A percentile compares a stretch with the other conserved stretches of the same genome.
Conservation (phyloP, 2,797 vertebrate species). For the Micropoecilia bifurca region DNA sequence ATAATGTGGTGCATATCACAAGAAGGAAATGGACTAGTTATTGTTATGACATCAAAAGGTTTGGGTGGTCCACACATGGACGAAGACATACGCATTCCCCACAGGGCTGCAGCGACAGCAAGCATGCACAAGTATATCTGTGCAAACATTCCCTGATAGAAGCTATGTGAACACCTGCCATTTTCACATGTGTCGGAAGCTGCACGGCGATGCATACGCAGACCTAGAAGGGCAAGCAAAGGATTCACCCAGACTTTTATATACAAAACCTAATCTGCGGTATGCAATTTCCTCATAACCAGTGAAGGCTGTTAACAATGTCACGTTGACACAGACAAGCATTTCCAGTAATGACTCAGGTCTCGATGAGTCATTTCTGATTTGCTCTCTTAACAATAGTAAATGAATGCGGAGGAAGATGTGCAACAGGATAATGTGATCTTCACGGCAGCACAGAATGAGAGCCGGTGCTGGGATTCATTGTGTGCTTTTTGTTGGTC, state of each 20-base stretch:
- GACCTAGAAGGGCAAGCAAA: slow-evolving; percentile 9
- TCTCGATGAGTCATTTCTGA: slow-evolving; percentile 6
- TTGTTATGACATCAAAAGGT: slow-evolving; percentile 72
- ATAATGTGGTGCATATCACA: slow-evolving; percentile 64
- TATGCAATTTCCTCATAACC: slow-evolving; percentile 28
- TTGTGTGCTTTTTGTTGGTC: slow-evolving; percentile 19
- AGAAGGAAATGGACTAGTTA: slow-evolving; percentile 76
- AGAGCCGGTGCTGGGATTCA: slow-evolving; percentile 49
- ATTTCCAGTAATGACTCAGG: slow-evolving; percentile 14
- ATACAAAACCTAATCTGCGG: slow-evolving; percentile 36
- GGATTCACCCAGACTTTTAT: slow-evolving; percentile 14
- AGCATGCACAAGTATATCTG: slow-evolving; percentile 35
- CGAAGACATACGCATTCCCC: slow-evolving; percentile 19
- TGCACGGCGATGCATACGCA: slow-evolving; percentile 8
- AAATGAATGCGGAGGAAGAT: slow-evolving; percentile 8
- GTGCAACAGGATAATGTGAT: slow-evolving; percentile 17
- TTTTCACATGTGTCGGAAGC: slow-evolving; percentile 19
- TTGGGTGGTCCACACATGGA: slow-evolving; percentile 78
- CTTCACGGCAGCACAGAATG: slow-evolving; percentile 19
- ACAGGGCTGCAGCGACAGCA: slow-evolving; percentile 16
- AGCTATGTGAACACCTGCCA: slow-evolving; percentile 44
- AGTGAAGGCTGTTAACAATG: slow-evolving; percentile 39
- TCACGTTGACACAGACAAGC: slow-evolving; percentile 25
- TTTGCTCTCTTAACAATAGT: slow-evolving; percentile 6
- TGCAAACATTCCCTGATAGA: slow-evolving; percentile 29